phyloP scores from a whole-genome alignment of 1,140 invertebrate genomes.

The Scaptomyza montana region DNA sequence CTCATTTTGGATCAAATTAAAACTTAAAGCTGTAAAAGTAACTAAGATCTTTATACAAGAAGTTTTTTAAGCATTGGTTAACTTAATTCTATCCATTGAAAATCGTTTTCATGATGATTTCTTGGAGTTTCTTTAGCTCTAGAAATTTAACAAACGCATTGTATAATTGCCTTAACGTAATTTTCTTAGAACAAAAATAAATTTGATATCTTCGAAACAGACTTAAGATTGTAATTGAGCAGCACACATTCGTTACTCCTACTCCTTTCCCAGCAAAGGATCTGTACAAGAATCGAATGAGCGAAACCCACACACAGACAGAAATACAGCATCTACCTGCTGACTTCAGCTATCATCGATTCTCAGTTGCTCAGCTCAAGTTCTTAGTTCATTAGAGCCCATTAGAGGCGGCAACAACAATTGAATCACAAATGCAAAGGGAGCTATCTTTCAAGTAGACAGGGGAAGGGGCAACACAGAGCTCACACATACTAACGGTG shows the following conservation, averaged over 20 bases:
- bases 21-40: no score
- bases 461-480: not conserved
- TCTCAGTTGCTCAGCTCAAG: slow-evolving; percentile 5
- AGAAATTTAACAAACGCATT: not conserved
- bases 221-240: slow-evolving; percentile 21
- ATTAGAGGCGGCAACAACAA: slow-evolving; percentile 74
- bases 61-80: no score
- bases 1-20: no score
- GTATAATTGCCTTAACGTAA: no score
- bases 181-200: not conserved
- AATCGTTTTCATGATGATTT: no score
- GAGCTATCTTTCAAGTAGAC: not conserved
- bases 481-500: not conserved
- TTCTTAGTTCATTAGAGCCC: slow-evolving; percentile 68
- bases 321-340: slow-evolving; percentile 44
- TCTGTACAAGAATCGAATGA: slow-evolving; percentile 27
- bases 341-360: not conserved
- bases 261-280: slow-evolving; percentile 17
- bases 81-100: no score
- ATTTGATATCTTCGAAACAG: slow-evolving; percentile 7
- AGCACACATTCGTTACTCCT: not conserved
- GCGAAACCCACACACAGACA: slow-evolving; percentile 10
- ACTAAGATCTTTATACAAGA: no score
- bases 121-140: no score
- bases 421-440: slow-evolving; percentile 11